Base-by-base conservation (phyloP, 1,140 invertebrate genomes). In the Apis cerana region DNA sequence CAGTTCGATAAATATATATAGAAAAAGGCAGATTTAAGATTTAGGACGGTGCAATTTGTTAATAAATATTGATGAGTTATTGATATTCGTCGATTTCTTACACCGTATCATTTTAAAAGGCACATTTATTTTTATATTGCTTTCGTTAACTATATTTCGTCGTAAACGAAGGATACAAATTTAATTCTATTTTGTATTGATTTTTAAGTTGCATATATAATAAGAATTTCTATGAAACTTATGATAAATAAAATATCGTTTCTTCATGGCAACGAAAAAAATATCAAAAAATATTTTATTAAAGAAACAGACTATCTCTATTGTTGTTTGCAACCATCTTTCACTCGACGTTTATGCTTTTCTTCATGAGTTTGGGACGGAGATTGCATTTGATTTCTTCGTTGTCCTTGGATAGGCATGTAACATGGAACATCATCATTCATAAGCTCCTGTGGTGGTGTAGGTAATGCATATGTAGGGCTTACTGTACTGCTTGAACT, bases 401-500 rank as follows among this genome's bases (percentile, higher is more conserved):
- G 93, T 88, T 97, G 97, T 67, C 97, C 97, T 92, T 97, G 97
- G 87, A 97, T 97, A 68, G 97, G 97, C 96, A 97, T 97, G 87
- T 97, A 97, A 83, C 96, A 96, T 9, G 96, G 96, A 56, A 95
- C 94, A 85, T 95, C 96, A 52, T 96, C 95, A n/a, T 86, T 84
- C 90, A 91, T 91, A 9, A 92, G 80, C 70, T 92, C 93, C 27
- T 88, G 87, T 0, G 93, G 91, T 2, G 92, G 90, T 17, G 92
- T 91, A 1, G 94, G 91, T 54, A 93, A 85, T 10, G 89, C 81
- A 27, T 91, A 93, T 7, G 89, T 85, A 1, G 92, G 93, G 80
- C 93, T 94, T 10, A 92, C 75, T 0, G 91, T 91, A 27, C 91
- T 92, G 67, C 91, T 92, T 4, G 93, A 94, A 71, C 91, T 93